phyloP scores from a whole-genome alignment of 1,140 invertebrate genomes.

The Latrodectus geometricus region DNA sequence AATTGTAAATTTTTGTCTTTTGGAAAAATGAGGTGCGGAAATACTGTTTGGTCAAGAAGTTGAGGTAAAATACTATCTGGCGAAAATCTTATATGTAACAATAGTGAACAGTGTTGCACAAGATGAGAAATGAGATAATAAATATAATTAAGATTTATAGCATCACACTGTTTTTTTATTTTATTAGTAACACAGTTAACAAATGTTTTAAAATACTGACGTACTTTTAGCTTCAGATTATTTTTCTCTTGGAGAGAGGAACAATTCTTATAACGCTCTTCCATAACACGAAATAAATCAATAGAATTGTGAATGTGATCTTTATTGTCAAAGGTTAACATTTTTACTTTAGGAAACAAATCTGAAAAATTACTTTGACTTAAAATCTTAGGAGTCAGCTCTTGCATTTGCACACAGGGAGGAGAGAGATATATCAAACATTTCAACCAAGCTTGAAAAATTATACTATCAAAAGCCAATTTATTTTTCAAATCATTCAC shows the following conservation, averaged over 20 bases:
- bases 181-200: not conserved
- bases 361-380: slow-evolving; percentile 1
- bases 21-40: slow-evolving; percentile 13
- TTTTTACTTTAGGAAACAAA: slow-evolving; percentile 10
- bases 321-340: not conserved
- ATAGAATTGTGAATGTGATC: not conserved
- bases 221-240: not conserved
- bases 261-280: slow-evolving; percentile 7
- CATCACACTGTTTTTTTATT: not conserved
- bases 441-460: slow-evolving; percentile 41
- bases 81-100: slow-evolving; percentile 14
- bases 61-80: slow-evolving; percentile 11
- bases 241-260: slow-evolving; percentile 1
- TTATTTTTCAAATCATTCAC: not conserved
- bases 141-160: not conserved
- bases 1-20: too few relatives aligned
- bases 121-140: slow-evolving; percentile 33
- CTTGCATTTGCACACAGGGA: not conserved
- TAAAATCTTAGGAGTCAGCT: slow-evolving; percentile 13
- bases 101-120: slow-evolving; percentile 29
- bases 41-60: slow-evolving; percentile 23
- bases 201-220: slow-evolving; percentile 26
- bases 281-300: slow-evolving; percentile 32
- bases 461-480: not conserved
- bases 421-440: slow-evolving; percentile 2